A percentile compares a stretch with the other conserved stretches of the same genome.
Conservation (phyloP, 1,140 invertebrate genomes). For the Leguminivora glycinivorella region DNA sequence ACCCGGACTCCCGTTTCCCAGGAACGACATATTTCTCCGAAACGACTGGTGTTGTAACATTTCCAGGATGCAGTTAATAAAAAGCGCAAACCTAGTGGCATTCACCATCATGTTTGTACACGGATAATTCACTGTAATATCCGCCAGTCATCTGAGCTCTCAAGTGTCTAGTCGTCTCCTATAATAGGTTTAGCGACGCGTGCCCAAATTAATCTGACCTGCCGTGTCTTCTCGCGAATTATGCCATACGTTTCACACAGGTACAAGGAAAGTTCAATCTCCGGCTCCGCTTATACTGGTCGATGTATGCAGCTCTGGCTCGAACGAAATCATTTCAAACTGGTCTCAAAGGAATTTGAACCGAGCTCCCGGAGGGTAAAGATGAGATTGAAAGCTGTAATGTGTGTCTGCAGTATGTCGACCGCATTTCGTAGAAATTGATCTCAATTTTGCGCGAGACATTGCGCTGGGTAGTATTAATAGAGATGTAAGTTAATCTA, state of each 20-base stretch:
- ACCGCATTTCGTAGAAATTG: slow-evolving; percentile 44
- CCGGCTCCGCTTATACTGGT: slow-evolving; percentile 34
- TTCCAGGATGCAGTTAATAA: slow-evolving; percentile 15
- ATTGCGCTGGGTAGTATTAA: slow-evolving; percentile 37
- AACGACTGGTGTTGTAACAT: slow-evolving; percentile 7
- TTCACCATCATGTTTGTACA: slow-evolving; percentile 15
- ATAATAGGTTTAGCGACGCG: slow-evolving; percentile 36
- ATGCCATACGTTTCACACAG: slow-evolving; percentile 15
- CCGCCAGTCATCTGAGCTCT: slow-evolving; percentile 38
- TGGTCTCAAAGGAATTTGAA: slow-evolving; percentile 28
- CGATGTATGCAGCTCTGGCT: slow-evolving; percentile 28
- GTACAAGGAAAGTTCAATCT: slow-evolving; percentile 14
- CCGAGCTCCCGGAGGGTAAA: slow-evolving; percentile 14
- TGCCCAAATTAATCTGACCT: slow-evolving; percentile 35
- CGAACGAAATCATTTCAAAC: slow-evolving; percentile 32
- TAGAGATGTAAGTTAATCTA: slow-evolving; percentile 13
- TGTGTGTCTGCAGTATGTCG: slow-evolving; percentile 38
- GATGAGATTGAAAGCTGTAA: background rate
- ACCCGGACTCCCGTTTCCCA: background rate
- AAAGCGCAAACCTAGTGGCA: slow-evolving; percentile 4
- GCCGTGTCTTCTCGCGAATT: slow-evolving; percentile 1
- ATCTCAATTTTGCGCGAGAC: slow-evolving; percentile 51
- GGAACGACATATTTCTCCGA: background rate
- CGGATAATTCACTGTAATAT: slow-evolving; percentile 37
- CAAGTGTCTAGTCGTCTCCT: slow-evolving; percentile 40